Conservation (phyloP, 2,113 vertebrate genomes). For the Crotalus horridus region DNA sequence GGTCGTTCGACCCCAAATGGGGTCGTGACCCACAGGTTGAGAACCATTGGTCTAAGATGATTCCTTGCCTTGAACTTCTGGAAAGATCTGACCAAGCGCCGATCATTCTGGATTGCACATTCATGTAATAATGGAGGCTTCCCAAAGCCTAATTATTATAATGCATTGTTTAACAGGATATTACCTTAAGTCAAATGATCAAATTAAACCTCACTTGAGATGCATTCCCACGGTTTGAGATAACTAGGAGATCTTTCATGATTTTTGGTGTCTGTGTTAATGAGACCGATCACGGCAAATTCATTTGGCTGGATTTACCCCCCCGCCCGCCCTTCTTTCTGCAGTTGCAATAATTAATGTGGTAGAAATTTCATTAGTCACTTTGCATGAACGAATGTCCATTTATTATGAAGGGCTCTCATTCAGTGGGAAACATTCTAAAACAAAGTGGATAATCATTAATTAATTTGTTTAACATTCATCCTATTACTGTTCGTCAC, state of each 20-base stretch:
- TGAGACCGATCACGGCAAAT: slow-evolving; percentile 64
- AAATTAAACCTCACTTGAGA: slow-evolving; percentile 19
- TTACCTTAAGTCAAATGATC: slow-evolving; percentile 61
- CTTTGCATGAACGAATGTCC: slow-evolving; percentile 64
- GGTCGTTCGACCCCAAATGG: no score
- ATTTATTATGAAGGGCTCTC: slow-evolving; percentile 63
- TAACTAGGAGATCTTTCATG: slow-evolving; percentile 48
- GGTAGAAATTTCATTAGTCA: slow-evolving; percentile 66
- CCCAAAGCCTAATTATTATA: slow-evolving; percentile 10
- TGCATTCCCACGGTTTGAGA: slow-evolving; percentile 8
- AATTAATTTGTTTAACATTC: slow-evolving; percentile 70
- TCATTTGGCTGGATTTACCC: slow-evolving; percentile 58
- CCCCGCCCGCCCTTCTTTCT: background rate
- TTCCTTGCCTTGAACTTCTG: background rate
- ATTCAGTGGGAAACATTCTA: slow-evolving; percentile 63
- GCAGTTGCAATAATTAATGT: slow-evolving; percentile 65
- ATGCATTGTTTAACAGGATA: slow-evolving; percentile 11
- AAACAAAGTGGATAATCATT: slow-evolving; percentile 67
- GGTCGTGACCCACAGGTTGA: no score
- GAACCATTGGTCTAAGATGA: background rate
- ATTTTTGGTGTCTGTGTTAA: slow-evolving; percentile 62
- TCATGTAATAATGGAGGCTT: background rate
- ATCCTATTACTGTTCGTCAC: slow-evolving; percentile 65
- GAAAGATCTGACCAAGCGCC: background rate
- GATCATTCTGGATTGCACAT: background rate